These are phyloP conservation scores for Tachysurus vachellii DNA, from an alignment of 2,113 vertebrate species.

Conservation along the genomic window DNA sequence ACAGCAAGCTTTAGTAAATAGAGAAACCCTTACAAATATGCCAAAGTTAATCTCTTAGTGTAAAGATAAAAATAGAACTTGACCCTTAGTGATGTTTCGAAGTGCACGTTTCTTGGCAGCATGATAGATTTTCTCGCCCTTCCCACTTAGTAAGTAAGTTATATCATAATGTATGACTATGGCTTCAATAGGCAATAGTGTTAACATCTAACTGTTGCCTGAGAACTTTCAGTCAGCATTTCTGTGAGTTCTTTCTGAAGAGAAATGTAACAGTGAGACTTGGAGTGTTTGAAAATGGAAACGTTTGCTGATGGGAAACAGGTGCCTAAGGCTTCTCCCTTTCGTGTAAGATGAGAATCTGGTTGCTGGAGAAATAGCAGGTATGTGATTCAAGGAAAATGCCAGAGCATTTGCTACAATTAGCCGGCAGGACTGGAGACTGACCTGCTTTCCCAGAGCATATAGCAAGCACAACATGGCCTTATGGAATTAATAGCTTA, in stretches of 20 bases:
- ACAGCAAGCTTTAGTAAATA: constrained; percentile 13
- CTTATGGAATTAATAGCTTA: constrained; percentile 56
- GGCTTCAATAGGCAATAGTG: neutral
- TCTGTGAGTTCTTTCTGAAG: constrained; percentile 24
- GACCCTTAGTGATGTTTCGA: neutral
- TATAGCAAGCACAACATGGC: constrained; percentile 35
- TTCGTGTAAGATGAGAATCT: constrained; percentile 37
- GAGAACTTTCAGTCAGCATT: neutral
- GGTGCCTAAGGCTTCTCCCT: constrained; percentile 44
- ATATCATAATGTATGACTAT: neutral
- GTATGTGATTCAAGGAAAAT: constrained; percentile 50
- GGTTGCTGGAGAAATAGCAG: constrained; percentile 48
- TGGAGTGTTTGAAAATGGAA: constrained; percentile 5
- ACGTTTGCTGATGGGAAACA: constrained; percentile 51
- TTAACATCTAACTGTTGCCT: neutral
- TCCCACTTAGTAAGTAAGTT: neutral
- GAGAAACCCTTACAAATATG: neutral
- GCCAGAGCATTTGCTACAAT: constrained; percentile 49
- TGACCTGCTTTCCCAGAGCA: constrained; percentile 33
- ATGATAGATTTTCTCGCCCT: neutral
- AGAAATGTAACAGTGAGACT: neutral
- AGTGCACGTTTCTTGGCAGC: neutral
- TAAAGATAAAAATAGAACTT: constrained; percentile 20
- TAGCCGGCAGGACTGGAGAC: constrained; percentile 44
- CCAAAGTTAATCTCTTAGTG: neutral